These are phyloP conservation scores for Neogobius melanostomus DNA, from an alignment of 2,113 vertebrate genomes.

Conservation along the genomic window DNA sequence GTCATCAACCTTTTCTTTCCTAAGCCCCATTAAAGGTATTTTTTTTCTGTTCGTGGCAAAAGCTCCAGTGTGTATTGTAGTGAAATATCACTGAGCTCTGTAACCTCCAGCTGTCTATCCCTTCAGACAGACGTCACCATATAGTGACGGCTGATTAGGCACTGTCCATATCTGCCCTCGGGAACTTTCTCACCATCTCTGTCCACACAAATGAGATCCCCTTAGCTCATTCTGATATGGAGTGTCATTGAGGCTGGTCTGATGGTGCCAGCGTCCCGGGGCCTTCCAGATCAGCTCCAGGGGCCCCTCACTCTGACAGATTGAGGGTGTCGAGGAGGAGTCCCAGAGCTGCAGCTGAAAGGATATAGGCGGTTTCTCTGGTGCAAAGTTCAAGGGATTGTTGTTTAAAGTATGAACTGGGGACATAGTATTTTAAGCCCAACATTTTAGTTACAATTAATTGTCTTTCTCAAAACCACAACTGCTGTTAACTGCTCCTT, in stretches of 20 bases:
- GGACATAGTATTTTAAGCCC: no score
- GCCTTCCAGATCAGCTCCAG: slow-evolving; percentile 53
- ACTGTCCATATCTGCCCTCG: slow-evolving; percentile 28
- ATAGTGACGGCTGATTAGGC: slow-evolving; percentile 39
- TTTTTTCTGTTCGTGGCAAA: slow-evolving; percentile 4
- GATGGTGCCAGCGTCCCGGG: slow-evolving; percentile 51
- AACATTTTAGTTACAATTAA: no score
- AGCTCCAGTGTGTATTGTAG: slow-evolving; percentile 1
- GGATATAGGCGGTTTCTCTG: slow-evolving; percentile 33
- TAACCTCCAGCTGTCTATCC: slow-evolving; percentile 23
- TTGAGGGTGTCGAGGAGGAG: slow-evolving; percentile 61
- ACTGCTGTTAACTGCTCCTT: no score
- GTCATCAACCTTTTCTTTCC: background rate
- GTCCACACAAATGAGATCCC: slow-evolving; percentile 48
- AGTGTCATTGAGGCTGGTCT: slow-evolving; percentile 53
- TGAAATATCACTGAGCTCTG: slow-evolving; percentile 36
- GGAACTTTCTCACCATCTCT: slow-evolving; percentile 30
- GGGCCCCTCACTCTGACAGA: slow-evolving; percentile 69
- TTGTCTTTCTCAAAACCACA: no score
- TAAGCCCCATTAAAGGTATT: background rate
- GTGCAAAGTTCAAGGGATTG: slow-evolving; percentile 1
- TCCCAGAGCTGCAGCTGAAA: slow-evolving; percentile 33
- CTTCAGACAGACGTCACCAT: slow-evolving; percentile 17
- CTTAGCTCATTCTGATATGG: slow-evolving; percentile 50
- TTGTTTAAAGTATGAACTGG: background rate